Evolutionary conservation across 2,797 vertebrate genomes (phyloP).

Genomic region (Argentina silus): DNA sequence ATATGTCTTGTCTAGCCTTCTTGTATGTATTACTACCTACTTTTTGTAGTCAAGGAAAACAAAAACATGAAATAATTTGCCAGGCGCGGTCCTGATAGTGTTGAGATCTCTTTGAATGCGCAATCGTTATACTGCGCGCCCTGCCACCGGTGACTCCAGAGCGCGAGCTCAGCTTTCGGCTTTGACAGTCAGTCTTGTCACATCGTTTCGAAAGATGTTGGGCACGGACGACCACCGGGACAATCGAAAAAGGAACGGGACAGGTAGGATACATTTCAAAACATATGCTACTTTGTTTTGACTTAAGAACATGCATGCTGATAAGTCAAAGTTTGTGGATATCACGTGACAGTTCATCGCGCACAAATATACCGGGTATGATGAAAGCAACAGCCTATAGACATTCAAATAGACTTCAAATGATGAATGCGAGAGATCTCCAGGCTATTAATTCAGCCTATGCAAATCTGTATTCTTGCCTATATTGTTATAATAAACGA

Average conservation of each 20-base stretch:
- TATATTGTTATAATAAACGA: neutral
- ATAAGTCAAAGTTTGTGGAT: constrained; percentile 13
- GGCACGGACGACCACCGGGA: constrained; percentile 63
- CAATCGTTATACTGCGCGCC: constrained; percentile 6
- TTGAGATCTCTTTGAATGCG: constrained; percentile 3
- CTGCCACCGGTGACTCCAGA: constrained; percentile 13
- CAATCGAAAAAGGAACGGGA: constrained; percentile 56
- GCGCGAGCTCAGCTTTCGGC: constrained; percentile 45
- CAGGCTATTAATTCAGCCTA: too few species aligned
- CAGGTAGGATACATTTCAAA: constrained; percentile 64
- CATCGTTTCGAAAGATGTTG: constrained; percentile 61
- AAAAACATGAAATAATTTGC: neutral
- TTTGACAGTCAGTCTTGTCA: constrained; percentile 49
- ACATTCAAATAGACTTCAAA: too few species aligned
- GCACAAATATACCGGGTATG: neutral
- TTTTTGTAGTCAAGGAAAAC: neutral
- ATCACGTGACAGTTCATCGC: constrained; percentile 17
- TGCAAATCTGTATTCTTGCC: neutral
- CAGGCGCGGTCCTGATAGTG: neutral
- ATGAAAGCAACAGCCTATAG: too few species aligned
- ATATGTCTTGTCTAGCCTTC: neutral
- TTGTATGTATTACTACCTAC: neutral
- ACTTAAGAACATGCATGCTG: neutral
- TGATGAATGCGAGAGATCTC: too few species aligned
- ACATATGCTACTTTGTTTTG: neutral